These are phyloP conservation scores for Strigamia maritima DNA, from an alignment of 2,888 invertebrate species.

Conservation along the genomic window DNA sequence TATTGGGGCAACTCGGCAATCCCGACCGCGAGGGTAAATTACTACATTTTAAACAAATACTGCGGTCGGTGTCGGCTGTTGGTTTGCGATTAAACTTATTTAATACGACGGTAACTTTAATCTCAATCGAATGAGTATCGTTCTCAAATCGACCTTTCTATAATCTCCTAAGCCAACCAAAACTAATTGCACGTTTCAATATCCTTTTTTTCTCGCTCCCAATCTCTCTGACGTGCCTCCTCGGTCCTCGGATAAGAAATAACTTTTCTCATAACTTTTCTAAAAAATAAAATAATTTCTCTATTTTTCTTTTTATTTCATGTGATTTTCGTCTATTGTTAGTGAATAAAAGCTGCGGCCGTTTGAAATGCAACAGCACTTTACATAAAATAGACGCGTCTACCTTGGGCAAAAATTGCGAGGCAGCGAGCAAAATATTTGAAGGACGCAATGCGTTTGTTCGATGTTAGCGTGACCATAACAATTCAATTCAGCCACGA, in stretches of 20 bases:
- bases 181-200: conserved; percentile 20
- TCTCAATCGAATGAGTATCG: background rate
- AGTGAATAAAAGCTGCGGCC: background rate
- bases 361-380: background rate
- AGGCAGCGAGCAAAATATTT: background rate
- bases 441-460: background rate
- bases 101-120: conserved; percentile 22
- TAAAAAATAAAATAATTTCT: too few relatives aligned
- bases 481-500: conserved; percentile 1
- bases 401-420: background rate
- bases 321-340: background rate
- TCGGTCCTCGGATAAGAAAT: background rate
- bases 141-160: background rate
- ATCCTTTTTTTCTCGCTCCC: background rate
- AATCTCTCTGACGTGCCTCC: background rate
- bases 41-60: conserved; percentile 18
- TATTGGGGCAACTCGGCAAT: background rate
- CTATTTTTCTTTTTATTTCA: too few relatives aligned
- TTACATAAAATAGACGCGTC: background rate
- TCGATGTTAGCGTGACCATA: conserved; percentile 17
- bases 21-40: background rate
- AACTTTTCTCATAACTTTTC: background rate
- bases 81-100: conserved; percentile 6
- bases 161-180: conserved; percentile 9
- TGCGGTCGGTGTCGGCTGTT: background rate